phyloP scores from a whole-genome alignment of 2,888 invertebrate genomes.

The Cheilosia impressa region DNA sequence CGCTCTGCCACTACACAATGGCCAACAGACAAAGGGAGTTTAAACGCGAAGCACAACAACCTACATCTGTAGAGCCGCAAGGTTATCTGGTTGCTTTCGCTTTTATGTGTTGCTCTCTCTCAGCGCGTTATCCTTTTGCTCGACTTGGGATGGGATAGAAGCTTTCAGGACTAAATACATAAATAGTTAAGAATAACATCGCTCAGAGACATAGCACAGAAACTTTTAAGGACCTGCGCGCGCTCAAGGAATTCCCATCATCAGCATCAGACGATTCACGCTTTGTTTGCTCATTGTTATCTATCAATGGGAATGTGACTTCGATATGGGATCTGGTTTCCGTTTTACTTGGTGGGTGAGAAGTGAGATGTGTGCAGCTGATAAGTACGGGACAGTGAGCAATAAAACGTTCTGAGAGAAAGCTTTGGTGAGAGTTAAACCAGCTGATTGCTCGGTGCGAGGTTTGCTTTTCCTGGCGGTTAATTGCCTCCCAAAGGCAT shows the following conservation, averaged over 20 bases:
- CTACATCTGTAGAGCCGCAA: conserved; percentile 57
- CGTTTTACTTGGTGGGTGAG: neutral
- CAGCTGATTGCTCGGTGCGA: conserved; percentile 57
- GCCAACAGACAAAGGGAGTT: conserved; percentile 62
- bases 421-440: conserved; percentile 56
- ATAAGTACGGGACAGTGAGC: conserved; percentile 18
- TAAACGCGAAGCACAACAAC: conserved; percentile 52
- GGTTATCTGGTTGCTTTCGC: conserved; percentile 60
- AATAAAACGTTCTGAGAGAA: conserved; percentile 12
- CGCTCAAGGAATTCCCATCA: conserved; percentile 56
- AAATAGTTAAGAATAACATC: conserved; percentile 40
- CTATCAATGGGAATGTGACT: conserved; percentile 54
- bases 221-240: conserved; percentile 66
- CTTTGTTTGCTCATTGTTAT: conserved; percentile 48
- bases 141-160: conserved; percentile 13
- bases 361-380: conserved; percentile 12
- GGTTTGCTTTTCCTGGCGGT: conserved; percentile 16
- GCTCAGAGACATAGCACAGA: conserved; percentile 36
- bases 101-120: conserved; percentile 55
- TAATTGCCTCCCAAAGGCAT: conserved; percentile 62
- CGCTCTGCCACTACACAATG: conserved; percentile 54
- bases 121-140: conserved; percentile 17
- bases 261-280: conserved; percentile 25
- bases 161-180: conserved; percentile 46
- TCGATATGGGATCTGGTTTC: conserved; percentile 22